Percentiles rank a stretch among this genome's conserved stretches.
Conservation (phyloP, 2,888 invertebrate genomes). For the Lampropteryx suffumata region DNA sequence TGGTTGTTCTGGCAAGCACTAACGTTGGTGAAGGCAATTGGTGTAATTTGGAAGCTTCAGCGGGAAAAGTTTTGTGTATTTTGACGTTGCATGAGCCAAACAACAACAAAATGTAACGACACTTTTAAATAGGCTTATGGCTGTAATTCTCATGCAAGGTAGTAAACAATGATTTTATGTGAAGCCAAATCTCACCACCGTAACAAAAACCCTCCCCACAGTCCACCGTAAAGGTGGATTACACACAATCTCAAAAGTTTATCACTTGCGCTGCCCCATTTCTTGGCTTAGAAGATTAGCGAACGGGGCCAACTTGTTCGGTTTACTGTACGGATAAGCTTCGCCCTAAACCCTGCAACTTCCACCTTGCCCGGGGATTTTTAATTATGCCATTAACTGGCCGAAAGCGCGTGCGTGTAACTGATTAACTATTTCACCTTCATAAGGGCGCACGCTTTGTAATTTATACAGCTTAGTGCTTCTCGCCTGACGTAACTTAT, state of each 20-base stretch:
- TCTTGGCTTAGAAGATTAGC: slow-evolving; percentile 76
- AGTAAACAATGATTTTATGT: neutral
- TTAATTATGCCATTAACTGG: slow-evolving; percentile 74
- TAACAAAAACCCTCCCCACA: slow-evolving; percentile 4
- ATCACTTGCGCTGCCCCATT: slow-evolving; percentile 60
- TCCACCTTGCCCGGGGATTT: slow-evolving; percentile 63
- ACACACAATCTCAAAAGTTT: slow-evolving; percentile 50
- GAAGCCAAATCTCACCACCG: slow-evolving; percentile 1
- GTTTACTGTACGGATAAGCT: slow-evolving; percentile 70
- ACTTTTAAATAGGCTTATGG: too few species aligned
- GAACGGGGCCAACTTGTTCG: slow-evolving; percentile 70
- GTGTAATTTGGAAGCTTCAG: slow-evolving; percentile 32
- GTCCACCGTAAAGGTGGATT: slow-evolving; percentile 8
- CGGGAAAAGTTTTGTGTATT: slow-evolving; percentile 8
- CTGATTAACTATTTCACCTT: slow-evolving; percentile 70
- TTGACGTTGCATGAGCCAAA: too few species aligned
- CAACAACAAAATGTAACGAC: too few species aligned
- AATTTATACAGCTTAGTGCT: slow-evolving; percentile 61
- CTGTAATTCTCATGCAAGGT: too few species aligned
- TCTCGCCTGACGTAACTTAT: slow-evolving; percentile 42
- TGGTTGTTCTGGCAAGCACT: slow-evolving; percentile 64
- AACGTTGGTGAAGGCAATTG: slow-evolving; percentile 37
- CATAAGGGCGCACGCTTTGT: slow-evolving; percentile 58
- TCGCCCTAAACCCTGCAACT: slow-evolving; percentile 39
- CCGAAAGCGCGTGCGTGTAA: slow-evolving; percentile 64